Evolutionary conservation across 1,140 invertebrate species (phyloP), one percentile per base, ranked within the genome.

Genomic region (Sitodiplosis mosellana): DNA sequence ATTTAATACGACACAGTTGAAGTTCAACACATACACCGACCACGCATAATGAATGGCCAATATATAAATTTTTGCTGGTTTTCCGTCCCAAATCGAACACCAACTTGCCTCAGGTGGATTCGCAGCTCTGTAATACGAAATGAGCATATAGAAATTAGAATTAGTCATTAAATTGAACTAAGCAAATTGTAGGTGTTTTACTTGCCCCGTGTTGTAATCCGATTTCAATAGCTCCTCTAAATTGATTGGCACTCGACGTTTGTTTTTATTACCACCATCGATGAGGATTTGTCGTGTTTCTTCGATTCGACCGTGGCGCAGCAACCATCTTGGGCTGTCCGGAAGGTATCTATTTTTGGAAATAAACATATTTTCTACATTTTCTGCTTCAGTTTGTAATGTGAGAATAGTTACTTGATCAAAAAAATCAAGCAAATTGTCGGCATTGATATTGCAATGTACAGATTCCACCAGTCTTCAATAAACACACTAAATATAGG

Each of bases 1-100:
- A 47, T 68, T 67, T 4, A 68, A 51, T 44, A 68, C 44, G 53
- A 64, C 62, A 21, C 63, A 65, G 58, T 66, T 67, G 48, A 66
- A 68, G 38, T 60, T 62, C 15, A 64, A 64, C 11, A 65, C 57
- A 37, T 60, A 65, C 17, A 64, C 56, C 17, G 63, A 58, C 53
- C 59, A 54, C 0, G 63, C 58, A 38, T 63, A 48, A 42, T 63
- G 55, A 2, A 63, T 55, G 0, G 61, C 56, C 14, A 67, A 38
- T 52, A 68, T 56, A 42, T 59, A 59, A 12, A 52, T 57, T 2
- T 58, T 52, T 27, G 55, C 56, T n/a, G 37, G 37, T 38, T 17
- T 38, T 1, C 64, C 58, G 15, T 51, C 45, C 56, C 64, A 63
- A 15, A 68, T 45, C 15, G 64, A 52, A 5, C 33, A 21, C 63